Evolutionary conservation across 2,888 invertebrate genomes (phyloP).

Genomic region (Oligia latruncula): DNA sequence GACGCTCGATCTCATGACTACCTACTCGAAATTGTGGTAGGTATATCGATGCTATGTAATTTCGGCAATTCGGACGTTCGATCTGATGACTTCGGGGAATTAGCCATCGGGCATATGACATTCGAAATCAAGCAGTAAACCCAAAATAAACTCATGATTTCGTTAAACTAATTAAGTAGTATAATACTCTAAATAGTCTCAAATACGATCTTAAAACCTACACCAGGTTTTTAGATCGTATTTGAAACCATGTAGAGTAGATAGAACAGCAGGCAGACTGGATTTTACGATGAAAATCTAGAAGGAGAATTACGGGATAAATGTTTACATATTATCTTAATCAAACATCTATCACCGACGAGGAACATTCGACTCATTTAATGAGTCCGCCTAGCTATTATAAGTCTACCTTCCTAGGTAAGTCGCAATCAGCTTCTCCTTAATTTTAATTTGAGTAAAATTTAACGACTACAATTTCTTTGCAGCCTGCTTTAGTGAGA

Average conservation of each 20-base stretch:
- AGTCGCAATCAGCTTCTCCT: neutral
- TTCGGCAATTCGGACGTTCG: too few relatives aligned
- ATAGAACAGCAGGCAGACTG: neutral
- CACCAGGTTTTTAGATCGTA: neutral
- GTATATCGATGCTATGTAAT: too few relatives aligned
- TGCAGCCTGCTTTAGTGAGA: neutral
- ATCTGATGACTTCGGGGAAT: too few relatives aligned
- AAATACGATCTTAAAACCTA: too few relatives aligned
- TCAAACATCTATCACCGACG: neutral
- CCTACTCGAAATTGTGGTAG: too few relatives aligned
- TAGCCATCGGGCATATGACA: too few relatives aligned
- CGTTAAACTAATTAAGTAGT: neutral
- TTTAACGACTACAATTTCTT: conserved; percentile 22
- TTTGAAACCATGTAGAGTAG: neutral
- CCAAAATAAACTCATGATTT: neutral
- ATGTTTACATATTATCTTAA: neutral
- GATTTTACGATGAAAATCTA: neutral
- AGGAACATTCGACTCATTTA: neutral
- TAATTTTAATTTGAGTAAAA: conserved; percentile 22
- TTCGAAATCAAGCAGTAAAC: too few relatives aligned
- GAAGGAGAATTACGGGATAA: neutral
- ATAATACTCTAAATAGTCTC: too few relatives aligned
- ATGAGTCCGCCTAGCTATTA: neutral
- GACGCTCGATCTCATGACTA: too few relatives aligned
- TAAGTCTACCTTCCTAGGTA: too few relatives aligned